phyloP scores from a whole-genome alignment of 1,140 invertebrate genomes.

The Drosophila kurseongensis region DNA sequence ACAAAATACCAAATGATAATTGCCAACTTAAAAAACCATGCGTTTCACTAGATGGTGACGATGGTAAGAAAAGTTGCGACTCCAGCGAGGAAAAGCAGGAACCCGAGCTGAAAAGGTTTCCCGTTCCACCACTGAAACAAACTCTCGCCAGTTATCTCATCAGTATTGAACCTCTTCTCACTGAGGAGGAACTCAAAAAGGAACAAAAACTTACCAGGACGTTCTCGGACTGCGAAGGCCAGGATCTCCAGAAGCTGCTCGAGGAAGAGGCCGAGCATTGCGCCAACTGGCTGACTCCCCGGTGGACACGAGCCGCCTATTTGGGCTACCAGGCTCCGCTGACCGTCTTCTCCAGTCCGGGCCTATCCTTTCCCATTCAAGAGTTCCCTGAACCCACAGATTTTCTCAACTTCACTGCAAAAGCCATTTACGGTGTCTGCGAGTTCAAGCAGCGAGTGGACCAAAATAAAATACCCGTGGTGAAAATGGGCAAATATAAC shows the following conservation, averaged over 20 bases:
- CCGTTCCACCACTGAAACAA: conserved; percentile 35
- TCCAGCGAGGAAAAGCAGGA: background rate
- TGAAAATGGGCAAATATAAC: conserved; percentile 90
- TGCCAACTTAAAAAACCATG: no score
- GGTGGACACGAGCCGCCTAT: conserved; percentile 92
- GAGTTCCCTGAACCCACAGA: conserved; percentile 87
- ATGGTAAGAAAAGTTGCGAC: no score
- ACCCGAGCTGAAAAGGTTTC: conserved; percentile 25
- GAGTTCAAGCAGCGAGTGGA: conserved; percentile 90
- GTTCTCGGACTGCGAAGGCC: conserved; percentile 88
- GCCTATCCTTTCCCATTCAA: conserved; percentile 89
- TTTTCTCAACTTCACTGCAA: conserved; percentile 89
- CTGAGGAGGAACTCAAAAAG: background rate
- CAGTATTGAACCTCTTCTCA: conserved; percentile 45
- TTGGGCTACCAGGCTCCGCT: conserved; percentile 90
- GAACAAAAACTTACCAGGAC: conserved; percentile 86
- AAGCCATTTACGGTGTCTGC: conserved; percentile 88
- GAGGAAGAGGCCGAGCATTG: conserved; percentile 86
- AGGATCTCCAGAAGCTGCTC: conserved; percentile 89
- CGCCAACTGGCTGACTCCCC: conserved; percentile 91
- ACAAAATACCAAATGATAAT: no score
- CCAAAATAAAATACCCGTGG: conserved; percentile 89
- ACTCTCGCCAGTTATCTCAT: conserved; percentile 40
- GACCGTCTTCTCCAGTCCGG: conserved; percentile 91
- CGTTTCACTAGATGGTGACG: no score